phyloP scores from a whole-genome alignment of 53 echinoderm and acorn worm genomes.

The Actinopyga echinites region DNA sequence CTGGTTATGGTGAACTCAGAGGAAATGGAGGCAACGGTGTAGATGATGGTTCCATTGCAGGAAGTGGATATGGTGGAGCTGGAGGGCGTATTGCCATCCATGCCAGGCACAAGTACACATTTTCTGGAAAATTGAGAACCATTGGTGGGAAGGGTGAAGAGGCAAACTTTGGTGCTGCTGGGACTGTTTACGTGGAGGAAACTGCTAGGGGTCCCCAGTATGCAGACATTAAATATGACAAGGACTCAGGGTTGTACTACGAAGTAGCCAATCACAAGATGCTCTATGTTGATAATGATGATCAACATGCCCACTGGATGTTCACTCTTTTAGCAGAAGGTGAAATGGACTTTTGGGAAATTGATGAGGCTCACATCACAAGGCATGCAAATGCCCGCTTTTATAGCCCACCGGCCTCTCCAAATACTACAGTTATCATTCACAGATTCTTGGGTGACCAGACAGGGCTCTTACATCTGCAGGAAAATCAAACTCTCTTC shows the following conservation, averaged over 20 bases:
- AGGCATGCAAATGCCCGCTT: slow-evolving; percentile 80
- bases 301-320: slow-evolving; percentile 77
- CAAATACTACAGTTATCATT: slow-evolving; percentile 80
- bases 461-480: slow-evolving; percentile 75
- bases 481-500: slow-evolving; percentile 70
- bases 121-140: slow-evolving; percentile 68
- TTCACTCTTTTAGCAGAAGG: slow-evolving; percentile 90
- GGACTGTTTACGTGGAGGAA: slow-evolving; percentile 85
- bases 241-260: slow-evolving; percentile 64
- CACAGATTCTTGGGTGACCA: slow-evolving; percentile 82
- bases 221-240: slow-evolving; percentile 79
- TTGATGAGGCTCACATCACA: slow-evolving; percentile 89
- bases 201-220: slow-evolving; percentile 87
- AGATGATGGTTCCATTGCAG: slow-evolving; percentile 16
- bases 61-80: slow-evolving; percentile 79
- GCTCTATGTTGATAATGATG: slow-evolving; percentile 74
- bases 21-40: slow-evolving; percentile 79
- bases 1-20: slow-evolving; percentile 86
- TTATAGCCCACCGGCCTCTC: slow-evolving; percentile 61
- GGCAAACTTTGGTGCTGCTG: slow-evolving; percentile 81
- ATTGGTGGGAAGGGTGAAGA: slow-evolving; percentile 65
- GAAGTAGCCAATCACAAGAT: slow-evolving; percentile 73
- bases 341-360: slow-evolving; percentile 68
- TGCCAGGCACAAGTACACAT: slow-evolving; percentile 68
- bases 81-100: slow-evolving; percentile 92